Percentiles rank a stretch among this genome's conserved stretches.
Conservation (phyloP, 2,888 invertebrate genomes). For the Blastobasis adustella region DNA sequence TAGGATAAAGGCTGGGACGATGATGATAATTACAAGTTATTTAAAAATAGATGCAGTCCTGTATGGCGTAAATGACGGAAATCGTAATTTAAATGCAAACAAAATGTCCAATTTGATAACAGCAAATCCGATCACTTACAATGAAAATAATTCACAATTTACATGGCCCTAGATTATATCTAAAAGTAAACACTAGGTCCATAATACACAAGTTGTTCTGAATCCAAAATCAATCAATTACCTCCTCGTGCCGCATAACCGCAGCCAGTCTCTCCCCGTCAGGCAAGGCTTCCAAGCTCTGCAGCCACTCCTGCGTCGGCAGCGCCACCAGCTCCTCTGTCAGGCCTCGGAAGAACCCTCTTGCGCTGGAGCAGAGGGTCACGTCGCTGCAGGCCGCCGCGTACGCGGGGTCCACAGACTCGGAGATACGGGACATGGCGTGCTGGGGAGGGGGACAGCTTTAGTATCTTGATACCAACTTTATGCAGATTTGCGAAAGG, state of each 20-base stretch:
- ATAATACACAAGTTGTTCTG: too few species aligned
- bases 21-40: too few species aligned
- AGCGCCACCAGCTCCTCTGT: slow-evolving; percentile 73
- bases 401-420: slow-evolving; percentile 62
- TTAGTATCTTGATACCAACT: not conserved
- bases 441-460: not conserved
- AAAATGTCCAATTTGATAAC: too few species aligned
- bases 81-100: too few species aligned
- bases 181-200: too few species aligned
- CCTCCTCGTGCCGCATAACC: slow-evolving; percentile 68
- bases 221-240: slow-evolving; percentile 29
- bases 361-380: slow-evolving; percentile 82
- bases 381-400: slow-evolving; percentile 81
- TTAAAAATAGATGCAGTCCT: too few species aligned
- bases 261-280: slow-evolving; percentile 75
- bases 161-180: too few species aligned
- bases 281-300: slow-evolving; percentile 44
- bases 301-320: slow-evolving; percentile 77
- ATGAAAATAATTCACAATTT: too few species aligned
- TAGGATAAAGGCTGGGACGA: too few species aligned
- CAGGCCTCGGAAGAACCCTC: slow-evolving; percentile 84
- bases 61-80: too few species aligned
- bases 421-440: slow-evolving; percentile 47
- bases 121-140: too few species aligned
- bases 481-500: too few species aligned